Evolutionary conservation across 1,140 invertebrate species (phyloP).

Genomic region (Meloidogyne chitwoodi): DNA sequence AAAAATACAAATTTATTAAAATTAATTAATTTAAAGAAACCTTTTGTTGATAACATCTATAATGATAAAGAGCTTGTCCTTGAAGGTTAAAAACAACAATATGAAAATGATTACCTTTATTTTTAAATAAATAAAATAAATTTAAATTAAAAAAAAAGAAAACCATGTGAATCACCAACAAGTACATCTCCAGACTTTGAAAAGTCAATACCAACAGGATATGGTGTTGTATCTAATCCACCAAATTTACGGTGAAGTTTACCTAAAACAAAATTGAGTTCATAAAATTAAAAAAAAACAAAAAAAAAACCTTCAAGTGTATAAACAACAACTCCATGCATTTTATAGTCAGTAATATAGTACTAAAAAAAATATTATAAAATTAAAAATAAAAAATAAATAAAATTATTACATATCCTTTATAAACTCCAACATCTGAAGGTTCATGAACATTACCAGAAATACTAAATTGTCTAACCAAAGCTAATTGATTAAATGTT

Average conservation of each 20-base stretch:
- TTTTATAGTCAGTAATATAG: conserved; percentile 39
- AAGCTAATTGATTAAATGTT: conserved; percentile 15
- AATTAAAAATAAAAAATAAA: neutral
- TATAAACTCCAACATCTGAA: conserved; percentile 32
- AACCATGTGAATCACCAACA: conserved; percentile 33
- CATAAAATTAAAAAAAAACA: neutral
- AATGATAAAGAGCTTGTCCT: conserved; percentile 26
- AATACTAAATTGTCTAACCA: conserved; percentile 26
- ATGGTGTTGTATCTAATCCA: conserved; percentile 21
- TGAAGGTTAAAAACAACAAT: conserved; percentile 28
- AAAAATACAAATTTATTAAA: conserved; percentile 7
- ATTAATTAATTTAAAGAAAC: conserved; percentile 10
- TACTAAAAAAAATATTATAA: conserved; percentile 14
- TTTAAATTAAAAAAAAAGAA: neutral
- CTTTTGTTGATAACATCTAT: conserved; percentile 28
- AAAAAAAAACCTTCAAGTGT: conserved; percentile 19
- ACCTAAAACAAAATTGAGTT: conserved; percentile 11
- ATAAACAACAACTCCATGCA: conserved; percentile 31
- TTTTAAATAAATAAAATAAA: neutral
- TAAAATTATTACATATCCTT: conserved; percentile 3
- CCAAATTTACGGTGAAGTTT: conserved; percentile 31
- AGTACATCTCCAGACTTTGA: conserved; percentile 32
- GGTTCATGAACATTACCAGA: conserved; percentile 32
- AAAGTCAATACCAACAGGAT: conserved; percentile 36
- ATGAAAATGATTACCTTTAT: conserved; percentile 31